Conservation (phyloP, 2,113 vertebrate species). For the Cacatua alba region DNA sequence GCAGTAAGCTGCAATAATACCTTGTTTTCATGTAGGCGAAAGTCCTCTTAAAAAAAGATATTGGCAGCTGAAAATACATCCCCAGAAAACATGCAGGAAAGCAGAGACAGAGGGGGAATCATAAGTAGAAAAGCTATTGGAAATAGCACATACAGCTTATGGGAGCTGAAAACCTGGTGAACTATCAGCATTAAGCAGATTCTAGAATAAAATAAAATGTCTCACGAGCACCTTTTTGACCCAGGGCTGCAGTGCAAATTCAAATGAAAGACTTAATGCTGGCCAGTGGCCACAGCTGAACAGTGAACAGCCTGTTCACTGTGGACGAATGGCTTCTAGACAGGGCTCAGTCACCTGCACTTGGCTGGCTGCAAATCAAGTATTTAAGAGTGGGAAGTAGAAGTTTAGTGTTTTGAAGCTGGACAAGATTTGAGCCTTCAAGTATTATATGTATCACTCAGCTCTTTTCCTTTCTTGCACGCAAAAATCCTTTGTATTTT, state of each 20-base stretch:
- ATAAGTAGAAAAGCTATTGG: background rate
- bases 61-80: background rate
- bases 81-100: background rate
- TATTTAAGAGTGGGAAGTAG: background rate
- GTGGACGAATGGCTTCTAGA: background rate
- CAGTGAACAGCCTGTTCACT: background rate
- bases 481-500: background rate
- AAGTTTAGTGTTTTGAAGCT: background rate
- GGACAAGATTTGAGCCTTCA: background rate
- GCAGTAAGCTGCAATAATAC: background rate
- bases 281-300: background rate
- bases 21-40: background rate
- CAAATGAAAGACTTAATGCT: background rate
- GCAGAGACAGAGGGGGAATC: background rate
- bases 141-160: background rate
- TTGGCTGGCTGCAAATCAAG: background rate
- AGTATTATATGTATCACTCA: background rate
- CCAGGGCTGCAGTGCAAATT: background rate
- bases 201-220: background rate
- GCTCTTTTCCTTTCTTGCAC: background rate
- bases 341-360: background rate
- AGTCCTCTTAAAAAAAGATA: background rate
- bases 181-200: background rate
- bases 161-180: background rate
- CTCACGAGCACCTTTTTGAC: accelerated